Conservation (phyloP, 1,140 invertebrate species). For the Epicauta chinensis region DNA sequence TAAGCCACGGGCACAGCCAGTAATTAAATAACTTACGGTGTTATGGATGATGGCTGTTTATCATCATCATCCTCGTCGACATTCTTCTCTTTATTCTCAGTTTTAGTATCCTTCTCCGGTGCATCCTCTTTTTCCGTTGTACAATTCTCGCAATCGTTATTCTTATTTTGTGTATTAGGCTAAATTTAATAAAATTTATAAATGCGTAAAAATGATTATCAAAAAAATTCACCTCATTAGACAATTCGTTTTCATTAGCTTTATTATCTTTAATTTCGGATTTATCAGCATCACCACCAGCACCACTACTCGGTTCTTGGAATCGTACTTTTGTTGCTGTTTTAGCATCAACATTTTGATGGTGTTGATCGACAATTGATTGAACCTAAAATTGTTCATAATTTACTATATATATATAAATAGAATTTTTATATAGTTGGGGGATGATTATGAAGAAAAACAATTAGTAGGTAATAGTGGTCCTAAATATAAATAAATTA, state of each 20-base stretch:
- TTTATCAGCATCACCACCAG: conserved; percentile 20
- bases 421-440: not conserved
- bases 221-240: conserved; percentile 34
- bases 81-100: conserved; percentile 43
- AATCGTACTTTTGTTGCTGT: conserved; percentile 80
- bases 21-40: conserved; percentile 48
- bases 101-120: conserved; percentile 46
- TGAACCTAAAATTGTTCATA: conserved; percentile 71
- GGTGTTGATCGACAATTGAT: conserved; percentile 86
- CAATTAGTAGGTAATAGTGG: too few relatives aligned
- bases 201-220: not conserved
- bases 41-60: conserved; percentile 46
- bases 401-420: not conserved
- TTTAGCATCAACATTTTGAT: conserved; percentile 64
- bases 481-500: too few relatives aligned
- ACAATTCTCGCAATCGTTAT: conserved; percentile 33
- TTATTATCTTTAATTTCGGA: conserved; percentile 28
- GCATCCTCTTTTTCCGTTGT: conserved; percentile 43
- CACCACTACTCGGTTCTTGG: conserved; percentile 59
- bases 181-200: conserved; percentile 13
- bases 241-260: conserved; percentile 34
- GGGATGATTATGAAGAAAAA: too few relatives aligned
- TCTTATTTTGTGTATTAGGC: conserved; percentile 25
- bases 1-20: too few relatives aligned
- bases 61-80: conserved; percentile 37